These are phyloP conservation scores for Disparrhopalites patrizii DNA, from an alignment of 2,888 invertebrate species.

Conservation along the genomic window DNA sequence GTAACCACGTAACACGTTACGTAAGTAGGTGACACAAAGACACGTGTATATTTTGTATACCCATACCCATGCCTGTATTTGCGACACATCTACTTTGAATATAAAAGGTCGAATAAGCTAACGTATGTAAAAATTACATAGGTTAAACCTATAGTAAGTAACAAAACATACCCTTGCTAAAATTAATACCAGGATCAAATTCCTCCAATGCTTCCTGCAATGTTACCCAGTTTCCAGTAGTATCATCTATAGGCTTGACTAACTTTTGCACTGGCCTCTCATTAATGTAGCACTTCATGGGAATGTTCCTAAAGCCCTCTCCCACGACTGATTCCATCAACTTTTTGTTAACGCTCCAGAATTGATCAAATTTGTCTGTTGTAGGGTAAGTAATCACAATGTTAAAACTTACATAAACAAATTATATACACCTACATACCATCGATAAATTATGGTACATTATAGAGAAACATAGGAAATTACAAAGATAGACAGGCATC, in stretches of 20 bases:
- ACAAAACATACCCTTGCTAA: constrained; percentile 4
- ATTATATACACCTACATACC: neutral
- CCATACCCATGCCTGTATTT: too few species aligned
- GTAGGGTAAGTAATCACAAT: neutral
- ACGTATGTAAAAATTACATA: too few species aligned
- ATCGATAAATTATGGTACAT: neutral
- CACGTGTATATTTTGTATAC: too few species aligned
- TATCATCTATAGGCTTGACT: constrained; percentile 67
- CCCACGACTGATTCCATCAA: constrained; percentile 79
- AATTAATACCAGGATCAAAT: constrained; percentile 57
- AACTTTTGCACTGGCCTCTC: constrained; percentile 69
- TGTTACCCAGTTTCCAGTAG: constrained; percentile 67
- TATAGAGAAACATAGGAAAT: neutral
- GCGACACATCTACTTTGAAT: too few species aligned
- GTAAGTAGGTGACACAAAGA: too few species aligned
- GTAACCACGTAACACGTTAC: neutral
- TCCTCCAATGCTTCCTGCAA: constrained; percentile 67
- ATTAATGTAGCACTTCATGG: constrained; percentile 73
- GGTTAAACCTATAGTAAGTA: neutral
- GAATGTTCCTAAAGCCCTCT: constrained; percentile 83
- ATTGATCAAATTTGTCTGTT: constrained; percentile 97
- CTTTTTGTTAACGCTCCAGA: constrained; percentile 94
- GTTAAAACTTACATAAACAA: neutral
- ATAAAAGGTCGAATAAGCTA: too few species aligned
- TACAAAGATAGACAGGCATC: neutral